These are phyloP conservation scores for Oryzias sinensis DNA, from an alignment of 2,797 vertebrate species.

Conservation along the genomic window DNA sequence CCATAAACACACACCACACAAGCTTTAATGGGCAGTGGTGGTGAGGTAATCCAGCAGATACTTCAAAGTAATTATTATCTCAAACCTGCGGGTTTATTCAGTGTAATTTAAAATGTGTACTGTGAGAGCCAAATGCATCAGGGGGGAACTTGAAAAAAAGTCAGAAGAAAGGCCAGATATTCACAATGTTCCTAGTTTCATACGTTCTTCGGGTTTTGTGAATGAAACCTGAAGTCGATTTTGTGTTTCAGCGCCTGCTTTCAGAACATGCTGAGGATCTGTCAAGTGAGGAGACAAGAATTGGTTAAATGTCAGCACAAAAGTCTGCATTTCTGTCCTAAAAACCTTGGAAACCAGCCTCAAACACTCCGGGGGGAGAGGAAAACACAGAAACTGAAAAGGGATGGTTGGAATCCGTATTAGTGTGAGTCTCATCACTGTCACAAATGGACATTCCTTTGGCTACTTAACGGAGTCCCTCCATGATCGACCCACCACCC, in stretches of 20 bases:
- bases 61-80: conserved; percentile 47
- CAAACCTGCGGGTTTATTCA: conserved; percentile 28
- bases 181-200: conserved; percentile 12
- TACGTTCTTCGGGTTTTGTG: conserved; percentile 31
- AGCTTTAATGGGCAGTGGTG: conserved; percentile 36
- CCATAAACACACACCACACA: conserved; percentile 21
- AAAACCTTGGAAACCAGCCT: conserved; percentile 28
- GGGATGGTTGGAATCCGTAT: conserved; percentile 2
- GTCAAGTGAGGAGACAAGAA: conserved; percentile 28
- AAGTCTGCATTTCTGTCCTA: conserved; percentile 20
- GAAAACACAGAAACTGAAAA: conserved; percentile 44
- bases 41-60: conserved; percentile 54
- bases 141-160: conserved; percentile 13
- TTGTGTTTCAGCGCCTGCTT: conserved; percentile 20
- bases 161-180: neutral
- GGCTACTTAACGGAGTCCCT: conserved; percentile 20
- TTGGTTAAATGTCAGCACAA: conserved; percentile 18
- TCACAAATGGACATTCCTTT: conserved; percentile 10
- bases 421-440: conserved; percentile 1
- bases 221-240: conserved; percentile 42
- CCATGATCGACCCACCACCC: conserved; percentile 8
- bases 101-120: conserved; percentile 32
- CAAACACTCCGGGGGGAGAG: conserved; percentile 2
- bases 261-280: conserved; percentile 10
- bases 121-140: conserved; percentile 10